These are phyloP conservation scores for Loripinus fragilis DNA, from an alignment of 2,888 invertebrate species.

Conservation along the genomic window DNA sequence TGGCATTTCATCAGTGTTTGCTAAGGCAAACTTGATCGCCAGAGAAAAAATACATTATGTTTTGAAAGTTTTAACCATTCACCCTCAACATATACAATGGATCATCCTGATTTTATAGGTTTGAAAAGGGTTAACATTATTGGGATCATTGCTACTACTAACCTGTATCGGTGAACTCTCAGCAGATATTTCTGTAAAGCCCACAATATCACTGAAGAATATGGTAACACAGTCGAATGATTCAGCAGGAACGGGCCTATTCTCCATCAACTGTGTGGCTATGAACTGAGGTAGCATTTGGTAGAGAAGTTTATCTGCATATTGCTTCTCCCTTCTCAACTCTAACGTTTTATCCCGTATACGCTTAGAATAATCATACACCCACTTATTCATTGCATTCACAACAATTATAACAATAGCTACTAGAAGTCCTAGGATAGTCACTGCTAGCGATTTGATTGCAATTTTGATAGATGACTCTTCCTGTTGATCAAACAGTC, in stretches of 20 bases:
- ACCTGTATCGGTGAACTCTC: conserved; percentile 58
- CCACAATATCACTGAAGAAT: conserved; percentile 67
- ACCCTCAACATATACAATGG: too few relatives aligned
- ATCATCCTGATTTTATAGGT: too few relatives aligned
- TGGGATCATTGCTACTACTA: background rate
- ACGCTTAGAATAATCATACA: conserved; percentile 54
- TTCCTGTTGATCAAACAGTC: background rate
- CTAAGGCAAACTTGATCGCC: too few relatives aligned
- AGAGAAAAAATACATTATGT: too few relatives aligned
- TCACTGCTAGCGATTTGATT: background rate
- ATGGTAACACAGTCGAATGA: conserved; percentile 60
- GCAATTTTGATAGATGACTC: background rate
- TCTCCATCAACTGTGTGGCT: conserved; percentile 62
- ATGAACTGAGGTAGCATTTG: conserved; percentile 76
- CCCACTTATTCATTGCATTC: conserved; percentile 58
- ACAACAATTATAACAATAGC: conserved; percentile 40
- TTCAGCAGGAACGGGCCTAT: conserved; percentile 56
- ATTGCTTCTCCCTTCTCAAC: conserved; percentile 74
- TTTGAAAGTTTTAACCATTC: too few relatives aligned
- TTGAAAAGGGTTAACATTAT: too few relatives aligned
- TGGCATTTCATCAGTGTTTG: too few relatives aligned
- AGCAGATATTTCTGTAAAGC: conserved; percentile 64
- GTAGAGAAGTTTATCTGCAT: conserved; percentile 76
- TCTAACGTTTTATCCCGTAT: conserved; percentile 68
- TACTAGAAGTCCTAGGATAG: conserved; percentile 5